Conservation (phyloP, 2,113 vertebrate genomes). For the Alethe diademata region DNA sequence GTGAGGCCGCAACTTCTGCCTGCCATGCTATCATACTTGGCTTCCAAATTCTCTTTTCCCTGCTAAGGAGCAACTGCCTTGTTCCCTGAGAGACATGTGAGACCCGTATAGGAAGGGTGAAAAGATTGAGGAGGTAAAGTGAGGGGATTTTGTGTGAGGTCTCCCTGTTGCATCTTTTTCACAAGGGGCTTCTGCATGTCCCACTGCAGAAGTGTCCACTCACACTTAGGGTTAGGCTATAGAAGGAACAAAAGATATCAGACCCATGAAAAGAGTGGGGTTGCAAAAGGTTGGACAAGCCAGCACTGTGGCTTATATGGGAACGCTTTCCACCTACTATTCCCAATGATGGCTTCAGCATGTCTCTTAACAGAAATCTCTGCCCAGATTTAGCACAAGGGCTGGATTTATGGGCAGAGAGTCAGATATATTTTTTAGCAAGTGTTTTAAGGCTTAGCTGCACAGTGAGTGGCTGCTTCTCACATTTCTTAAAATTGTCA, state of each 20-base stretch:
- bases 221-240: not conserved
- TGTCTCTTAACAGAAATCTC: not conserved
- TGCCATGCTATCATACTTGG: not conserved
- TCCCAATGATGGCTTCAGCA: not conserved
- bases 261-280: not conserved
- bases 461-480: not conserved
- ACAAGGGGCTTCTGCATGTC: not conserved
- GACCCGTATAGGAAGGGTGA: not conserved
- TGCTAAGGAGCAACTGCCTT: not conserved
- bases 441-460: not conserved
- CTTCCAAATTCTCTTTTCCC: not conserved
- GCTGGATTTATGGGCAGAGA: not conserved
- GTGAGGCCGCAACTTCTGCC: not conserved
- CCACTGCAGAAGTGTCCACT: not conserved
- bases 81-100: not conserved
- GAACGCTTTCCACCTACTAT: not conserved
- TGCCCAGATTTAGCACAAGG: not conserved
- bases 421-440: not conserved
- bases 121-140: not conserved
- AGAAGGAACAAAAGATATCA: not conserved
- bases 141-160: not conserved
- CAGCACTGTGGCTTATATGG: not conserved
- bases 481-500: not conserved
- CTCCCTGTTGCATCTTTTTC: not conserved
- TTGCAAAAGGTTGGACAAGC: not conserved